Conservation (phyloP, 2,888 invertebrate genomes). For the Drosophila buzzatii region DNA sequence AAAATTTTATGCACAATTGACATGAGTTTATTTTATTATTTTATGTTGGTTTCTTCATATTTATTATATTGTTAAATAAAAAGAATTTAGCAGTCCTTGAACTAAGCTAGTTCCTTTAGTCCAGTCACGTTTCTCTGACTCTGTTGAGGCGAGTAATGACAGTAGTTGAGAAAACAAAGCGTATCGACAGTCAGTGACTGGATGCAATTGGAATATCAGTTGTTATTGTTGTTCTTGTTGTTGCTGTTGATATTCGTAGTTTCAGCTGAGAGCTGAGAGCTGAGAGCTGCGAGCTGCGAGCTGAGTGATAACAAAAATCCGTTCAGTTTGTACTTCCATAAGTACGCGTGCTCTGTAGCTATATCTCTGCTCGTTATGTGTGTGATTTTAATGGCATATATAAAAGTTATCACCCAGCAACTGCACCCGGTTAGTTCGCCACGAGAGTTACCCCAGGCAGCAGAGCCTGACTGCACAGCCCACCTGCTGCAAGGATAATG, state of each 20-base stretch:
- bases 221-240: neutral
- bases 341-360: conserved; percentile 6
- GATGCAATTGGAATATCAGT: conserved; percentile 20
- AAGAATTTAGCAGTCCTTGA: neutral
- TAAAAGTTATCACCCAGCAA: conserved; percentile 63
- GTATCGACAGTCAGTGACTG: conserved; percentile 28
- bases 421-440: conserved; percentile 52
- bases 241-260: conserved; percentile 4
- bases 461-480: neutral
- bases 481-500: conserved; percentile 34
- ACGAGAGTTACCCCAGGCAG: conserved; percentile 15
- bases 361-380: conserved; percentile 20
- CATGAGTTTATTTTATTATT: too few species aligned
- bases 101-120: neutral
- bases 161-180: conserved; percentile 36
- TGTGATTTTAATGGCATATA: conserved; percentile 53
- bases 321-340: conserved; percentile 33
- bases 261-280: neutral
- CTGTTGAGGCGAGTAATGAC: conserved; percentile 21
- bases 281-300: conserved; percentile 57
- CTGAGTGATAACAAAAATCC: conserved; percentile 58
- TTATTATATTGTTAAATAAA: neutral
- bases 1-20: too few species aligned
- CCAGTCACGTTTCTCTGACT: neutral
- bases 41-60: too few species aligned